Evolutionary conservation across 1,140 invertebrate genomes (phyloP).

Genomic region (Drosophila kohkoa): DNA sequence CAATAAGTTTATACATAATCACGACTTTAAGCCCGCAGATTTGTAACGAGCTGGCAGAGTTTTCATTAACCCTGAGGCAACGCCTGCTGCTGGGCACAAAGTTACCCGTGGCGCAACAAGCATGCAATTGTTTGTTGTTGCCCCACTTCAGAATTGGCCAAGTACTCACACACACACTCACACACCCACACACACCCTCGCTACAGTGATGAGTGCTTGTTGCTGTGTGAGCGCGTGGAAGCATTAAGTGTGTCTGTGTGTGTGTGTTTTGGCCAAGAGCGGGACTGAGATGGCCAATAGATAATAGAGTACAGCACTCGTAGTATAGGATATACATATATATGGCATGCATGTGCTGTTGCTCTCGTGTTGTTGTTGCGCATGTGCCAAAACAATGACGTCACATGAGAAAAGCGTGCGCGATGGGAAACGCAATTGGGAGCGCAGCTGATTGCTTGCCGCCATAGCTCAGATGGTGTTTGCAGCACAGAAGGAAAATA

Average conservation of each 20-base stretch:
- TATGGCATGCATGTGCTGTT: not conserved
- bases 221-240: conserved; percentile 7
- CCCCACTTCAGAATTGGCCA: conserved; percentile 21
- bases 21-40: not conserved
- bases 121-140: conserved; percentile 57
- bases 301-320: conserved; percentile 4
- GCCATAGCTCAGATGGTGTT: conserved; percentile 53
- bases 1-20: too few species aligned
- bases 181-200: conserved; percentile 5
- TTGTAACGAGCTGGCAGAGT: not conserved
- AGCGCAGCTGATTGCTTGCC: conserved; percentile 67
- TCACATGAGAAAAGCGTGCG: conserved; percentile 63
- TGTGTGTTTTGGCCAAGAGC: conserved; percentile 34
- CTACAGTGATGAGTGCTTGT: conserved; percentile 21
- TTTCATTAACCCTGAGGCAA: conserved; percentile 17
- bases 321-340: conserved; percentile 11
- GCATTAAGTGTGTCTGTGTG: not conserved
- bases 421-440: conserved; percentile 30
- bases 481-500: conserved; percentile 45
- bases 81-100: not conserved
- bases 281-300: conserved; percentile 40
- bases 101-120: conserved; percentile 63
- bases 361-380: conserved; percentile 47
- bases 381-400: conserved; percentile 69
- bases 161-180: not conserved